These are phyloP conservation scores for Sterna hirundo DNA, from an alignment of 2,113 vertebrate genomes.

Conservation along the genomic window DNA sequence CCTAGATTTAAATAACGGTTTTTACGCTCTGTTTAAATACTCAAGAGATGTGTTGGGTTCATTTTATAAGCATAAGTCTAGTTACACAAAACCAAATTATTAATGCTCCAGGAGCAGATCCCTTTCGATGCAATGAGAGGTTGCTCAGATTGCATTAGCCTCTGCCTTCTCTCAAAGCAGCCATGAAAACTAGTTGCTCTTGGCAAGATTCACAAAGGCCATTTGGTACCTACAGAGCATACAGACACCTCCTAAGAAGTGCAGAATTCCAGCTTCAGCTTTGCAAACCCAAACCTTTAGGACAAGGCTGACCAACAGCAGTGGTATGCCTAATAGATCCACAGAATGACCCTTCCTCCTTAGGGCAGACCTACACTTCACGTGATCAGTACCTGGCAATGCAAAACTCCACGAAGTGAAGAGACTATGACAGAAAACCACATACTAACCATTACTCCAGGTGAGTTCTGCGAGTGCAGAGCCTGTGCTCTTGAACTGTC, in stretches of 20 bases:
- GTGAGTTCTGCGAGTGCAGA: not conserved
- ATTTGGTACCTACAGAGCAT: not conserved
- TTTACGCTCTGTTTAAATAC: not conserved
- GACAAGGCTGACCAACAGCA: not conserved
- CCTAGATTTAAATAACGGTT: not conserved
- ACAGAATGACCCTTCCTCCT: not conserved
- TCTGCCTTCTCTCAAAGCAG: not conserved
- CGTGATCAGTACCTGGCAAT: not conserved
- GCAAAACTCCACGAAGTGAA: not conserved
- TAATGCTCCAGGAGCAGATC: not conserved
- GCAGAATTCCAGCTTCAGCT: not conserved
- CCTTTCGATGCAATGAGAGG: not conserved
- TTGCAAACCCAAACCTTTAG: not conserved
- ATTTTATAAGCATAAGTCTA: not conserved
- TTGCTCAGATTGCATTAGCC: not conserved
- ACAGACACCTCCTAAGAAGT: not conserved
- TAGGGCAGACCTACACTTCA: not conserved
- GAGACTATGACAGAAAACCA: not conserved
- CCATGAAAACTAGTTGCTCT: not conserved
- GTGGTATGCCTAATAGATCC: not conserved
- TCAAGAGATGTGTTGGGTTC: not conserved
- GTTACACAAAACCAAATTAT: not conserved
- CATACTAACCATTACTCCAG: constrained; percentile 63
- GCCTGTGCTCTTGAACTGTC: constrained; percentile 56
- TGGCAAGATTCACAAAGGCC: not conserved